Evolutionary conservation across 2,797 vertebrate species (phyloP), one percentile per base, ranked within the genome.

Genomic region (Poeciliopsis turneri): DNA sequence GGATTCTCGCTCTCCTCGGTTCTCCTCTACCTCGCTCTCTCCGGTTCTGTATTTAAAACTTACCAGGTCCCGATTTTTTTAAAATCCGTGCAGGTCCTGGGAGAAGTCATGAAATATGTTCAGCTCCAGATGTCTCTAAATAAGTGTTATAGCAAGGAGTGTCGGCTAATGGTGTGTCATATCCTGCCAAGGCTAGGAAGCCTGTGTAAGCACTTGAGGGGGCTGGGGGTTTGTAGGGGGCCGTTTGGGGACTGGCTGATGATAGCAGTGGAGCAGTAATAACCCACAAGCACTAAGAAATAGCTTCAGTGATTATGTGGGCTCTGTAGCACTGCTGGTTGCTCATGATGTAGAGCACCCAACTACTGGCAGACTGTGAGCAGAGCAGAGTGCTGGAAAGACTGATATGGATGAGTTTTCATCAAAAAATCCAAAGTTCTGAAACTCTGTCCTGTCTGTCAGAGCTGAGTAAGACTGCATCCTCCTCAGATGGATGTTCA

Each of bases 91-190:
- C 72, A 85, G 78, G 85, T 84, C 85, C 85, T 84, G 69, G 57
- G 86, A 90, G 84, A 86, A 90, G 86, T 89, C 87, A 68, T 88
- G 80, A 84, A 87, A 88, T 88, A 89, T 89, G 90, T 91, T 82
- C 76, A 89, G 82, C 85, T 84, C 84, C 86, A 88, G 83, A 90
- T 89, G 84, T 91, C 85, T 84, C 84, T 76, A 88, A 91, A 89
- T 88, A 89, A 87, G 86, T 75, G 45, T 86, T 83, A 77, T 82
- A 83, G 84, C 64, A 84, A 85, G 77, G 83, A 55, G 72, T 78
- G 75, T 51, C 6, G 41, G 74, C 82, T 91, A 88, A 92, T 87
- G 82, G 84, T 59, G 80, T 92, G 86, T 89, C 83, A 91, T 88
- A 88, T 83, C 68, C 82, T 91, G 83, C 86, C 85, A 86, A 83